A percentile compares a stretch with the other conserved stretches of the same genome.
These are phyloP conservation scores for Apostichopus californicus DNA, from an alignment of 35 echinoderm and acorn worm species.

Conservation along the genomic window DNA sequence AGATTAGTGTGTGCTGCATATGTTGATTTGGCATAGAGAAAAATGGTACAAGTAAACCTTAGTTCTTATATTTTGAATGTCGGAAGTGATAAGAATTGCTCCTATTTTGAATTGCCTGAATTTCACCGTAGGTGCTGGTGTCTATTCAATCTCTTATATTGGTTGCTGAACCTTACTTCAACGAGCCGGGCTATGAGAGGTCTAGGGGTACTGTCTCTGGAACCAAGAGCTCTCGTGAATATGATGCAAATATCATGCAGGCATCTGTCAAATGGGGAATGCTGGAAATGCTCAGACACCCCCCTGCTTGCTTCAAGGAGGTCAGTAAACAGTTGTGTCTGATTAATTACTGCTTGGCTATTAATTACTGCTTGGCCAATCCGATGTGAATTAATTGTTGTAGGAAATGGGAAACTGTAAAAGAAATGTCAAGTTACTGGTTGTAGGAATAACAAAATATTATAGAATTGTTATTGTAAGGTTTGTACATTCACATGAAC, in stretches of 20 bases:
- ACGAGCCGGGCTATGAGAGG: constrained; percentile 99
- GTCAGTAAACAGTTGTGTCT: constrained; percentile 51
- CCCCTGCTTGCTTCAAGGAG: constrained; percentile 94
- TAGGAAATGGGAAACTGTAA: too few species aligned
- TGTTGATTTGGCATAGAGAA: too few species aligned
- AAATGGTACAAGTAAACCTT: too few species aligned
- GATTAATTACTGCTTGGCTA: not conserved
- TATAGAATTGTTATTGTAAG: too few species aligned
- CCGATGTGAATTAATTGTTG: too few species aligned
- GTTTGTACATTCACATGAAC: too few species aligned
- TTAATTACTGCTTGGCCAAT: too few species aligned
- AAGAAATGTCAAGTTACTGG: too few species aligned
- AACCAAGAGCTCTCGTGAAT: constrained; percentile 95
- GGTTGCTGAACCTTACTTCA: constrained; percentile 97
- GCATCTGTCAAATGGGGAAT: constrained; percentile 98
- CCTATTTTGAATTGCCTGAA: not conserved
- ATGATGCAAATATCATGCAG: constrained; percentile 99
- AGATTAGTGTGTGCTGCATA: too few species aligned
- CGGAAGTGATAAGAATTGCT: too few species aligned
- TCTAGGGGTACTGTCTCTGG: constrained; percentile 93
- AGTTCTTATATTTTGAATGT: too few species aligned
- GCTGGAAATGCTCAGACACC: constrained; percentile 95
- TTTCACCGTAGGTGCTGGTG: constrained; percentile 73
- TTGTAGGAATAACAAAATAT: too few species aligned
- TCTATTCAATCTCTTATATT: constrained; percentile 97